phyloP scores from a whole-genome alignment of 2,888 invertebrate genomes.

The Osedax frankpressi region DNA sequence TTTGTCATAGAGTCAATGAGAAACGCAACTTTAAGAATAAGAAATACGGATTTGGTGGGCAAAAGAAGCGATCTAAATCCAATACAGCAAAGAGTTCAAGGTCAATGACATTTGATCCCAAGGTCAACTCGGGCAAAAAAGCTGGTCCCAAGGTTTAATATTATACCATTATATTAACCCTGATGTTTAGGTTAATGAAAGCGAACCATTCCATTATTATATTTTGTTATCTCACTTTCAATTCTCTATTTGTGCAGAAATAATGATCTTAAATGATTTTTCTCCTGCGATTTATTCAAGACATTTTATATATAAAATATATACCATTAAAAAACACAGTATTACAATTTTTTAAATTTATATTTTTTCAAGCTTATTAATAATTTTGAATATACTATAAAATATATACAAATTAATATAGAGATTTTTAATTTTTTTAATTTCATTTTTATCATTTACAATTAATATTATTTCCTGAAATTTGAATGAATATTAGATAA shows the following conservation, averaged over 20 bases:
- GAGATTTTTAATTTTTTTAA: no score
- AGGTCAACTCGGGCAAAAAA: neutral
- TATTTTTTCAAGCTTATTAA: neutral
- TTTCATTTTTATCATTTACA: no score
- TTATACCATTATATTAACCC: no score
- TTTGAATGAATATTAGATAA: no score
- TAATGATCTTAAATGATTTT: no score
- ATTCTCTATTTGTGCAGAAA: no score
- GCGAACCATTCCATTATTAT: no score
- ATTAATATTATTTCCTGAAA: no score
- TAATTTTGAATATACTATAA: neutral
- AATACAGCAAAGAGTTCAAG: conserved; percentile 66
- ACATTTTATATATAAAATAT: neutral
- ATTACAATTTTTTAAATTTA: neutral
- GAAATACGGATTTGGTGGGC: conserved; percentile 88
- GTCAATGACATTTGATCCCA: neutral
- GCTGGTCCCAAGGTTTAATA: neutral
- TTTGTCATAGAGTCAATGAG: conserved; percentile 41
- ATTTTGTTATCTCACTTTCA: no score
- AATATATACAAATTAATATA: neutral
- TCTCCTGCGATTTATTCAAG: no score
- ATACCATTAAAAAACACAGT: neutral
- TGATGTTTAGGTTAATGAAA: no score
- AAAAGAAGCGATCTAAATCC: conserved; percentile 73
- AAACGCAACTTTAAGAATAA: conserved; percentile 56